Evolutionary conservation across 2,888 invertebrate species (phyloP).

Genomic region (Eudasyphora cyanicolor): DNA sequence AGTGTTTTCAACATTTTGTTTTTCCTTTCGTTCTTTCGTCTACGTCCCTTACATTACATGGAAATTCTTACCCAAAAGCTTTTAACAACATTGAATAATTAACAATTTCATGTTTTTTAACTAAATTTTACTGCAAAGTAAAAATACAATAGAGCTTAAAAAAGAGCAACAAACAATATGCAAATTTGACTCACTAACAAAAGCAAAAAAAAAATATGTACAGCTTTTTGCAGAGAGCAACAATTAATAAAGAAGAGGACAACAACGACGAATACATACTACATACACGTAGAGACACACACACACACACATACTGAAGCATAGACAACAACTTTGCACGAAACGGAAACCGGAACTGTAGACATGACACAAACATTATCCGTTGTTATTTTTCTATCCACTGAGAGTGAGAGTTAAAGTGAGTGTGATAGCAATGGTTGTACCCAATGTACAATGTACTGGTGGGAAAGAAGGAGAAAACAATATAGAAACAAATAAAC

Average conservation of each 20-base stretch:
- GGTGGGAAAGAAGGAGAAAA: background rate
- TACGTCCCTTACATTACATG: no score
- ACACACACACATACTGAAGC: background rate
- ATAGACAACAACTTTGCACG: background rate
- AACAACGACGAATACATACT: background rate
- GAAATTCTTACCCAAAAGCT: background rate
- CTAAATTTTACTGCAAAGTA: no score
- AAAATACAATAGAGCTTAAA: no score
- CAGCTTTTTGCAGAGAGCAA: no score
- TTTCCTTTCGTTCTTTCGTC: no score
- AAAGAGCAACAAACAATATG: slow-evolving; percentile 32
- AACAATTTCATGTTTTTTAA: background rate
- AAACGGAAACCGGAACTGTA: slow-evolving; percentile 65
- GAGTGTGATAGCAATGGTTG: no score
- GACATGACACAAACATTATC: slow-evolving; percentile 62
- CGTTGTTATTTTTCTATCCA: slow-evolving; percentile 40
- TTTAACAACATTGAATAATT: slow-evolving; percentile 9
- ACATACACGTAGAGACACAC: background rate
- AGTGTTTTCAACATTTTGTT: no score
- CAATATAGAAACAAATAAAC: slow-evolving; percentile 21
- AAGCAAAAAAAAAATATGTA: no score
- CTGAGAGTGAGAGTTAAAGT: no score
- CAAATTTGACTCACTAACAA: slow-evolving; percentile 29
- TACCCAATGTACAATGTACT: no score
- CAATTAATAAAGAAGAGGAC: background rate